Evolutionary conservation across 2,113 vertebrate genomes (phyloP).

Genomic region (Jacana jacana): DNA sequence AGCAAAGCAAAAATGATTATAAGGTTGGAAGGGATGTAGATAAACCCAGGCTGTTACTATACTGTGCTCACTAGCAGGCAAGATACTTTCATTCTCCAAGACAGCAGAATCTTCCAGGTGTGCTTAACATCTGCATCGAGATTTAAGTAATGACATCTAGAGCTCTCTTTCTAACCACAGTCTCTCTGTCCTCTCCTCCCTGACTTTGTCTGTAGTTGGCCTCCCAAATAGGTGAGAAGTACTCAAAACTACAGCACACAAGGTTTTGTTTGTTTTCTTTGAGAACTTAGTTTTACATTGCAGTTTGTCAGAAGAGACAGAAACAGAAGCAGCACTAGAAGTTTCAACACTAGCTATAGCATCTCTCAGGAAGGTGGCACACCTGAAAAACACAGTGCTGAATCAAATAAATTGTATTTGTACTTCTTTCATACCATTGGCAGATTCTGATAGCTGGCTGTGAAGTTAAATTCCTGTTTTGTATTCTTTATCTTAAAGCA

Average conservation of each 20-base stretch:
- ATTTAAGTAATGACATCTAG: background rate
- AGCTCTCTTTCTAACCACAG: background rate
- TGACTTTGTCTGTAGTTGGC: background rate
- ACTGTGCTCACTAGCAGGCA: background rate
- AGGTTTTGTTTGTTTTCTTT: background rate
- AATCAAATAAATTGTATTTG: background rate
- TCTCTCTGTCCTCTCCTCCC: background rate
- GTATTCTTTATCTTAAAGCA: slow-evolving; percentile 74
- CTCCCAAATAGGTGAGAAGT: background rate
- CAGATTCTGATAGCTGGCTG: slow-evolving; percentile 65
- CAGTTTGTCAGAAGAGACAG: background rate
- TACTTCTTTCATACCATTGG: slow-evolving; percentile 68
- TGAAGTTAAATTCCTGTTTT: slow-evolving; percentile 77
- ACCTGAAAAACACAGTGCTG: background rate
- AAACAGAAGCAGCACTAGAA: background rate
- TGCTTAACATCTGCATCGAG: background rate
- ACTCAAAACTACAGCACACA: background rate
- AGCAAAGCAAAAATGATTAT: background rate
- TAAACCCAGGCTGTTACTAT: background rate
- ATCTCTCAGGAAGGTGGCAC: background rate
- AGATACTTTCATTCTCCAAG: background rate
- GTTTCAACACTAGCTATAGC: background rate
- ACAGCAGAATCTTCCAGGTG: background rate
- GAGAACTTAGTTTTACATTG: background rate
- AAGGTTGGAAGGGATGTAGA: background rate